Evolutionary conservation across 2,113 vertebrate species (phyloP).

Genomic region (Theristicus caerulescens): DNA sequence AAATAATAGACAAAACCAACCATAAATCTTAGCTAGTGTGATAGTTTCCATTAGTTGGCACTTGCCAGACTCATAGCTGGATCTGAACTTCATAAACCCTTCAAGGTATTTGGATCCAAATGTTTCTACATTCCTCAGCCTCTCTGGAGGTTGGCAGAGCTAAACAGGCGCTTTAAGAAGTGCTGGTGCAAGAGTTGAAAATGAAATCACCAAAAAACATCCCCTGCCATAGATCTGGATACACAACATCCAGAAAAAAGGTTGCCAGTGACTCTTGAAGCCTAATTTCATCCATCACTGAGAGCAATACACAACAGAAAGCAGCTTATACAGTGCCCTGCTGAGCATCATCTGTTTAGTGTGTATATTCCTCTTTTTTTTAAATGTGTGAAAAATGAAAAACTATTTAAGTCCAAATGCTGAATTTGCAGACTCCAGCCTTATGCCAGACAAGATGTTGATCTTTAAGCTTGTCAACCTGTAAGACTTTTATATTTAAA

Average conservation of each 20-base stretch:
- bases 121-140: neutral
- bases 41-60: neutral
- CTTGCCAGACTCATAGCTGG: neutral
- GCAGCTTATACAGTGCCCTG: constrained; percentile 51
- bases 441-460: constrained; percentile 47
- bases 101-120: neutral
- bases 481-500: constrained; percentile 32
- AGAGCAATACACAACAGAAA: constrained; percentile 43
- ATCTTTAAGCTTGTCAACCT: constrained; percentile 25
- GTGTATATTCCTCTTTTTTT: constrained; percentile 16
- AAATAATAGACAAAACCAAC: neutral
- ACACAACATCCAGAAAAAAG: constrained; percentile 1
- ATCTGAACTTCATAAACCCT: constrained; percentile 22
- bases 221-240: neutral
- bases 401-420: constrained; percentile 52
- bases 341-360: constrained; percentile 66
- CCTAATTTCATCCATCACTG: constrained; percentile 42
- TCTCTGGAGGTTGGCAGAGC: constrained; percentile 8
- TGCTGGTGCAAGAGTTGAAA: neutral
- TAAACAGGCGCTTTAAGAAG: neutral
- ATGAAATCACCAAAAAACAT: neutral
- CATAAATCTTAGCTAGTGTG: neutral
- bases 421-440: constrained; percentile 49
- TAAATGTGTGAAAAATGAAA: constrained; percentile 34
- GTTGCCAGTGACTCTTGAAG: neutral